Base-by-base conservation (phyloP, 2,113 vertebrate species). In the Lates calcarifer region DNA sequence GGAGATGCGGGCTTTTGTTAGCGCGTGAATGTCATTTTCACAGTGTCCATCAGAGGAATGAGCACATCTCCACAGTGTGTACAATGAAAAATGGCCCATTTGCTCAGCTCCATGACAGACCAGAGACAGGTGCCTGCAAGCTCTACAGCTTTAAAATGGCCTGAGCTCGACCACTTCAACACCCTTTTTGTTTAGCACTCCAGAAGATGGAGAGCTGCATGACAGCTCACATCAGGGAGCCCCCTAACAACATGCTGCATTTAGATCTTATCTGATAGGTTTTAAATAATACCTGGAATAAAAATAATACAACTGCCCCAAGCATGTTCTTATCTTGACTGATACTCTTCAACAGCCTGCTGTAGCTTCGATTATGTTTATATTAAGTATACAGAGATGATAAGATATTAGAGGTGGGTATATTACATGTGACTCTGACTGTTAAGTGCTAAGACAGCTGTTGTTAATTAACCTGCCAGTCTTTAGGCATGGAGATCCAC, bases 11-110 rank as follows among this genome's bases (percentile, higher is more conserved):
- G 47, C 65, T 84, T 89, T 90, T 86, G 79, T 81, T 71, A 58
- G 56, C 0, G 1, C 3, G 8, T 43, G 77, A 86, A 90, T 88
- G 87, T 81, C 69, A 73, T 87, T 89, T 83, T 83, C 49, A 81
- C 53, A 77, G 69, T 26, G 31, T 57, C 72, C 71, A 60, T 67
- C 45, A 31, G 56, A 81, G 74, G 29, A 77, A 83, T 60, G 72
- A 88, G 68, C 68, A 63, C 39, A 74, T 81, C 67, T 56, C 60
- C 51, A 43, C 14, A 77, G 74, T 51, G 65, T 72, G 62, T 18
- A 55, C n/a, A 75, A 53, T 74, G 63, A 77, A 81, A 73, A 82
- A 82, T 74, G 62, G 60, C 33, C 63, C 45, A 57, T 87, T 77
- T 77, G 56, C 56, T 55, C 33, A n/a, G 75, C 33, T 74, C 56